Evolutionary conservation across 2,113 vertebrate genomes (phyloP).

Genomic region (Excalfactoria chinensis): DNA sequence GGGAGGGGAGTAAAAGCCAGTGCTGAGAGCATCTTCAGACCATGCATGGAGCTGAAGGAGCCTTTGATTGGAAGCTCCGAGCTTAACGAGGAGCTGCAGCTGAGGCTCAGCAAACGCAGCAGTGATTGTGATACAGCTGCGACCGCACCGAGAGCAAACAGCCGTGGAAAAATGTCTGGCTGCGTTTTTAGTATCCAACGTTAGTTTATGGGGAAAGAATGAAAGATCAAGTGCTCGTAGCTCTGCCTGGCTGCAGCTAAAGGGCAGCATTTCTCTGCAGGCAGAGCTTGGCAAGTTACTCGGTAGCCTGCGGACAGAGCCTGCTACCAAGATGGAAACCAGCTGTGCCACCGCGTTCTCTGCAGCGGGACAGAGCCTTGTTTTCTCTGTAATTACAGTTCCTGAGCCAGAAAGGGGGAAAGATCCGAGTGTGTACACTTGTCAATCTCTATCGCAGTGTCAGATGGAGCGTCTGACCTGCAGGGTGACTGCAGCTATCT

Average conservation of each 20-base stretch:
- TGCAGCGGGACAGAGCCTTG: not conserved
- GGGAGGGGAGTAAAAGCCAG: not conserved
- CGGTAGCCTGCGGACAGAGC: constrained; percentile 68
- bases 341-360: constrained; percentile 51
- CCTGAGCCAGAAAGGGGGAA: constrained; percentile 21
- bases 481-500: not conserved
- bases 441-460: constrained; percentile 23
- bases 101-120: constrained; percentile 8
- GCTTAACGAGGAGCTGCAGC: constrained; percentile 55
- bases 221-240: constrained; percentile 66
- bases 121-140: constrained; percentile 42
- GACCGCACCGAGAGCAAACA: constrained; percentile 54
- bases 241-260: constrained; percentile 68
- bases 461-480: constrained; percentile 17
- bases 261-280: constrained; percentile 68
- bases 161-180: constrained; percentile 68
- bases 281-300: constrained; percentile 64
- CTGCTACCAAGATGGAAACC: constrained; percentile 68
- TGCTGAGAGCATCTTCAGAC: constrained; percentile 39
- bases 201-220: constrained; percentile 69
- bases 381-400: constrained; percentile 61
- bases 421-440: not conserved
- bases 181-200: constrained; percentile 60
- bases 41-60: constrained; percentile 56
- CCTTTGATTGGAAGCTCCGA: constrained; percentile 54